These are phyloP conservation scores for Maniola jurtina DNA, from an alignment of 1,140 invertebrate species.

Conservation along the genomic window DNA sequence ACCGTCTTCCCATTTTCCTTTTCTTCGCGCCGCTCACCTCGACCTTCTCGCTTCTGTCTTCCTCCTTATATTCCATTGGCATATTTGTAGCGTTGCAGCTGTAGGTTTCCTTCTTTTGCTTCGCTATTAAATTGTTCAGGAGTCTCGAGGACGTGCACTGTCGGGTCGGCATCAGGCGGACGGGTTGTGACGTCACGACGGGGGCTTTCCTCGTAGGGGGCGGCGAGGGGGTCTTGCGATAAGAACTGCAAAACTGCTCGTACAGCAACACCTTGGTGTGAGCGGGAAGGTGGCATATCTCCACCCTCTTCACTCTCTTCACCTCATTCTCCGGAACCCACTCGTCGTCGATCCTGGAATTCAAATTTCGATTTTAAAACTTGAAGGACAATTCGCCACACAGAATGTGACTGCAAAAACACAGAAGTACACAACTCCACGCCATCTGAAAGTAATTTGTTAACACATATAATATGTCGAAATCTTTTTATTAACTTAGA, in stretches of 20 bases:
- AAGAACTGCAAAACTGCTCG: constrained; percentile 62
- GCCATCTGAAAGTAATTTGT: constrained; percentile 28
- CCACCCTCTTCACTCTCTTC: constrained; percentile 53
- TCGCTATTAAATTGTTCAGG: constrained; percentile 56
- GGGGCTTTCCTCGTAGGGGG: constrained; percentile 35
- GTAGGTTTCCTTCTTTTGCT: constrained; percentile 43
- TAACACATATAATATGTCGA: constrained; percentile 6
- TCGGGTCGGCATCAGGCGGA: constrained; percentile 37
- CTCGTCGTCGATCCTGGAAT: constrained; percentile 68
- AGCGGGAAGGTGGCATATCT: constrained; percentile 53
- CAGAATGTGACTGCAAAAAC: constrained; percentile 67
- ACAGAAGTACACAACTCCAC: constrained; percentile 19
- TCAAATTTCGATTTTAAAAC: constrained; percentile 12
- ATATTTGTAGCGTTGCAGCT: constrained; percentile 45
- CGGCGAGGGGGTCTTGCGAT: constrained; percentile 40
- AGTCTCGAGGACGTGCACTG: constrained; percentile 52
- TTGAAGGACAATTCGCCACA: constrained; percentile 44
- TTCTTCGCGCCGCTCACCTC: constrained; percentile 63
- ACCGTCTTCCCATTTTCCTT: constrained; percentile 60
- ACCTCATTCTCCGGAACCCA: constrained; percentile 69
- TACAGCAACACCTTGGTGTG: constrained; percentile 60
- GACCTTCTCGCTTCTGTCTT: constrained; percentile 28
- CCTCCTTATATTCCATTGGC: constrained; percentile 40
- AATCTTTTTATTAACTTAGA: constrained; percentile 8
- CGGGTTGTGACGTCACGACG: constrained; percentile 24